Base-by-base conservation (phyloP, 2,113 vertebrate genomes). In the Hassar affinis region DNA sequence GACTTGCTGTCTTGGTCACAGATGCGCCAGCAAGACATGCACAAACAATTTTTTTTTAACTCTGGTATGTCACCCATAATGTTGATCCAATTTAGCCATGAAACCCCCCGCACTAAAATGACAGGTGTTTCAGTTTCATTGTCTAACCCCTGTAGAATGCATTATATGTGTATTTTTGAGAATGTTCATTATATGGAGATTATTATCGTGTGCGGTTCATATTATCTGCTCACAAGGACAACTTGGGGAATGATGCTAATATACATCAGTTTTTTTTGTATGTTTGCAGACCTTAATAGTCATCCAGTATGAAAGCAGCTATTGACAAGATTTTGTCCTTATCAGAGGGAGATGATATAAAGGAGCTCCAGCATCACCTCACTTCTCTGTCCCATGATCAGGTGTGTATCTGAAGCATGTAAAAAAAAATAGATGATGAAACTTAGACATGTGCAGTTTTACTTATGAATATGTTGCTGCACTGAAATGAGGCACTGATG, bases 291-390 rank as follows among this genome's bases (percentile, higher is more conserved):
- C 51, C 42, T 62, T 57, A 61, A 25, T 8, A 54, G 7, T 81
- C 68, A 42, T 75, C 22, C 3, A 90, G 18, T 20, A 93, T 92
- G 93, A 92, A 33, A 2, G 84, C 81, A 64, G 89, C 86, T 9
- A 79, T 90, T 18, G 92, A 94, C 17, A 90, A 89, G 90, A 92
- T 95, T 12, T 45, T 91, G 27, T 89, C 80, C 0, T 86, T 95
- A 72, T 91, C 92, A 4, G 88, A 90, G 35, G 89, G 64, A 76
- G 92, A 94, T 27, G 86, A 27, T 6, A 74, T 84, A 0, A 51
- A 81, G 0, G 92, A 93, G 27, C 91, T 95, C 35, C 90, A 94
- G 76, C 88, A 91, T 61, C 92, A 93, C 54, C 88, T 95, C 20
- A 86, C 90, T 6, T 84, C 92, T 2, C 47, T 93, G 7, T 84